Base-by-base conservation (phyloP, 2,888 invertebrate species). In the Stenodera caucasica region DNA sequence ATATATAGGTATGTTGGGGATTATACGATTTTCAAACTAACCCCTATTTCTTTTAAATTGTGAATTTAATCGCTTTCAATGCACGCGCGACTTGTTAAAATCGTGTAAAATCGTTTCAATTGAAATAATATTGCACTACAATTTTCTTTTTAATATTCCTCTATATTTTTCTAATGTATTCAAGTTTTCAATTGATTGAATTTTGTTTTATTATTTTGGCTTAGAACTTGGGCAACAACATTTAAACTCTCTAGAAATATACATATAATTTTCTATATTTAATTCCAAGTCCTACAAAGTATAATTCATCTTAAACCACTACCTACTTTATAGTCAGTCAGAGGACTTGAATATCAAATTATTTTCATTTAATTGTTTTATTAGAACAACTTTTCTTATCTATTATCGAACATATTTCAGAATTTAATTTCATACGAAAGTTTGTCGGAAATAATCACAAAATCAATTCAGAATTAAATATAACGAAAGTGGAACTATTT, bases 321-420 rank as follows among this genome's bases (percentile, higher is more conserved):
- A 29, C 29, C 8, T 6, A 11, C n/a, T 12, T 18, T 45, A 45
- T 2, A 21, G 21, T 1, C 9, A 18, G 12, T n/a, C n/a, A n/a
- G n/a, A n/a, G n/a, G 45, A 21, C 45, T 45, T 45, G 30, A 30
- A 45, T 40, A 40, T 45, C 45, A 3, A 45, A 45, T 21, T 21
- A 45, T 40, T 4, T 37, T 8, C 37, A 37, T 37, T 37, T 37
- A n/a, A n/a, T n/a, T n/a, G 15, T 37, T 37, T 8, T 14, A 14
- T 37, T n/a, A n/a, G n/a, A n/a, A n/a, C n/a, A 37, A 37, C 6
- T 37, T 37, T 37, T 5, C 15, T 14, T 6, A 37, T 14, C 14
- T 37, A 2, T 37, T 14, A 37, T 37, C 37, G 14, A 37, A 14
- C 37, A 37, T n/a, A 33, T 37, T 37, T 14, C 1, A 8, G 18